Conservation (phyloP, 2,113 vertebrate genomes). For the Platysteira castanea region DNA sequence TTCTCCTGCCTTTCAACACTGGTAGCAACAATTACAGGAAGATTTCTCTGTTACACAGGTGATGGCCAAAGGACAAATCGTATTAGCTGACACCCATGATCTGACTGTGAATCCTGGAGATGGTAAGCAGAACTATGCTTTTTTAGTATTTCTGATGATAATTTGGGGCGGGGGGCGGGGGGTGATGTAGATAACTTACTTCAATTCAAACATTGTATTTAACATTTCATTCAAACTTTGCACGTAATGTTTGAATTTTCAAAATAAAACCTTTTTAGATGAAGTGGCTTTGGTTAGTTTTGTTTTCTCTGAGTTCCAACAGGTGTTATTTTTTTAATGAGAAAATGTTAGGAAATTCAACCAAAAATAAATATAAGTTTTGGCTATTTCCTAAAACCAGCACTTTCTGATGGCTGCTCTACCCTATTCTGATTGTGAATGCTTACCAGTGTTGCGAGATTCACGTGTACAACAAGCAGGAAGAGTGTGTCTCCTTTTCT, state of each 20-base stretch:
- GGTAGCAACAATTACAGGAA: background rate
- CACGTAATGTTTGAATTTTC: background rate
- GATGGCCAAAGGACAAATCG: slow-evolving; percentile 72
- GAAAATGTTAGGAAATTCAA: background rate
- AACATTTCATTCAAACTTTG: background rate
- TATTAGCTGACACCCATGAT: background rate
- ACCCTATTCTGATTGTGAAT: background rate
- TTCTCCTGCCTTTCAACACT: background rate
- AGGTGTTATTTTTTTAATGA: background rate
- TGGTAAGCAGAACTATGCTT: slow-evolving; percentile 25
- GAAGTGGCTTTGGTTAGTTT: background rate
- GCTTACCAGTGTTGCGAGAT: background rate
- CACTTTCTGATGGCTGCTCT: background rate
- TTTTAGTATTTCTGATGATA: background rate
- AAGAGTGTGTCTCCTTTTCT: background rate
- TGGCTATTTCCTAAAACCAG: background rate
- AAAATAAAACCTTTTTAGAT: background rate
- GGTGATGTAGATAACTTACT: background rate
- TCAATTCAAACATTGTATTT: background rate
- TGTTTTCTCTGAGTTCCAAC: background rate
- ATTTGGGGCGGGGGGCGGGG: background rate
- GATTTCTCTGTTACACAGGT: slow-evolving; percentile 60
- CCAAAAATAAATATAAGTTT: background rate
- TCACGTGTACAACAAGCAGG: background rate
- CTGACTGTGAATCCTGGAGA: slow-evolving; percentile 22